Percentiles rank a stretch among this genome's conserved stretches.
These are phyloP conservation scores for Calliphora vicina DNA, from an alignment of 1,140 invertebrate species.

Conservation along the genomic window DNA sequence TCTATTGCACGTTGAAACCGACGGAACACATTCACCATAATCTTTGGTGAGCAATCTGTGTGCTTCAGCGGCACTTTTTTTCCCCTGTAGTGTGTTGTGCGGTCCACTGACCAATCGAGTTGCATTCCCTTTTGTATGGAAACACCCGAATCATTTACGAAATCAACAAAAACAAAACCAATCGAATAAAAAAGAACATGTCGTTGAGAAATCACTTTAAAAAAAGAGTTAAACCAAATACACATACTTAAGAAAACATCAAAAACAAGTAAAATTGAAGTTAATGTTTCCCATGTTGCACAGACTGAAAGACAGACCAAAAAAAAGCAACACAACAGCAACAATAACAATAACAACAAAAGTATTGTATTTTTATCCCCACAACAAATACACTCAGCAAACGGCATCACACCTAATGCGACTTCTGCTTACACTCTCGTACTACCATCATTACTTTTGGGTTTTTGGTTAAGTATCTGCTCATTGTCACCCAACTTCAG, in stretches of 20 bases:
- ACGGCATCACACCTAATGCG: not conserved
- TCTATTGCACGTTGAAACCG: too few relatives aligned
- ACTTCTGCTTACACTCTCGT: not conserved
- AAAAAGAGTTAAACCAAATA: constrained; percentile 5
- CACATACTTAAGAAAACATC: constrained; percentile 28
- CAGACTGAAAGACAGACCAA: not conserved
- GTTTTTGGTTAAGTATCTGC: constrained; percentile 6
- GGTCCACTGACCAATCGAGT: too few relatives aligned
- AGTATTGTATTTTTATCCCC: not conserved
- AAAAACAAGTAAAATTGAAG: constrained; percentile 33
- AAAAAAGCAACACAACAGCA: not conserved
- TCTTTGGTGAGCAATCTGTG: too few relatives aligned
- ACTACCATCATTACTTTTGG: constrained; percentile 17
- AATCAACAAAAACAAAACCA: not conserved
- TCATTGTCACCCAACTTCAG: constrained; percentile 27
- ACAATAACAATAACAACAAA: not conserved
- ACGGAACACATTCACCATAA: too few relatives aligned
- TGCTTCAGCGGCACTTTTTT: too few relatives aligned
- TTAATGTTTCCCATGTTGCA: constrained; percentile 31
- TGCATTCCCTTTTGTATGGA: not conserved
- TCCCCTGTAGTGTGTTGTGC: too few relatives aligned
- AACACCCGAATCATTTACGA: not conserved
- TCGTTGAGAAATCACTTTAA: not conserved
- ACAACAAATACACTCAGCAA: not conserved
- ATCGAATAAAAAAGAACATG: not conserved